phyloP scores from a whole-genome alignment of 2,797 vertebrate genomes.

The Rhinella marina region DNA sequence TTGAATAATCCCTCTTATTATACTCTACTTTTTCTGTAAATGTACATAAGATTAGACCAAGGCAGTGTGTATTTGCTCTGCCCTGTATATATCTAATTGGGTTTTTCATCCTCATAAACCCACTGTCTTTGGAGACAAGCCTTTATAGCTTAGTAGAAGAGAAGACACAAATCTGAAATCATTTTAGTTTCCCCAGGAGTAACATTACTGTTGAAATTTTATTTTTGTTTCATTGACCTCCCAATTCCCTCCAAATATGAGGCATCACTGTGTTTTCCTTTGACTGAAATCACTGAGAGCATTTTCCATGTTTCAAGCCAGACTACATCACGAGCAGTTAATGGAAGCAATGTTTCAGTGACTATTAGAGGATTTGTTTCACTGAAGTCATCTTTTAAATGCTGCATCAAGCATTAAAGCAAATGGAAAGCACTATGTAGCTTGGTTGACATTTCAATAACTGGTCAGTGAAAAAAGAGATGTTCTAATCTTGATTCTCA shows the following conservation, averaged over 20 bases:
- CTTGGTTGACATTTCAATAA: slow-evolving; percentile 69
- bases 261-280: slow-evolving; percentile 41
- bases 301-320: slow-evolving; percentile 40
- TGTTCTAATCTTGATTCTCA: slow-evolving; percentile 68
- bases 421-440: slow-evolving; percentile 62
- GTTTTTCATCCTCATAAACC: slow-evolving; percentile 40
- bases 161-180: slow-evolving; percentile 46
- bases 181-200: slow-evolving; percentile 53
- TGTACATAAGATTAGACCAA: slow-evolving; percentile 24
- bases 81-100: slow-evolving; percentile 51
- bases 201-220: slow-evolving; percentile 50
- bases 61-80: slow-evolving; percentile 23
- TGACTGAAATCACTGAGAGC: slow-evolving; percentile 46
- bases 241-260: slow-evolving; percentile 41
- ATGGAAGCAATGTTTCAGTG: slow-evolving; percentile 52
- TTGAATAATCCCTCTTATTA: no score
- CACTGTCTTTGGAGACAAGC: slow-evolving; percentile 36
- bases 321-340: slow-evolving; percentile 56
- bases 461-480: slow-evolving; percentile 65
- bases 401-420: slow-evolving; percentile 52
- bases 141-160: slow-evolving; percentile 49
- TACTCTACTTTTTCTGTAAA: no score
- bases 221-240: slow-evolving; percentile 58
- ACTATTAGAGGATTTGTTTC: slow-evolving; percentile 59
- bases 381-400: slow-evolving; percentile 51